phyloP scores from a whole-genome alignment of 2,797 vertebrate genomes.

The Hafferia zeledoni region DNA sequence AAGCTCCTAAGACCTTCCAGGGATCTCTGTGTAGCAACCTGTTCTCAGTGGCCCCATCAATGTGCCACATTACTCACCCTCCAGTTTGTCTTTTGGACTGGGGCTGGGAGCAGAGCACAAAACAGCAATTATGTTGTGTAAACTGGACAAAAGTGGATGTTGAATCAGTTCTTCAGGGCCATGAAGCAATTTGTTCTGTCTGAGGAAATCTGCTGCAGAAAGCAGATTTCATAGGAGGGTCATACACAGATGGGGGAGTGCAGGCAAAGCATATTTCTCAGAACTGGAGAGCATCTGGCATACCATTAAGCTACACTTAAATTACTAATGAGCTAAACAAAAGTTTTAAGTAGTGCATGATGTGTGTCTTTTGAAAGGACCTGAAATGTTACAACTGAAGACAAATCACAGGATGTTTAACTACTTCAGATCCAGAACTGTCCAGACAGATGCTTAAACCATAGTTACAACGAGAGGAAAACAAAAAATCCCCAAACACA shows the following conservation, averaged over 20 bases:
- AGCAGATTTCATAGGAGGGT: conserved; percentile 35
- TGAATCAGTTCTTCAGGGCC: neutral
- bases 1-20: neutral
- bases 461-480: neutral
- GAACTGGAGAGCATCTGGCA: conserved; percentile 55
- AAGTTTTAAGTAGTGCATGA: conserved; percentile 29
- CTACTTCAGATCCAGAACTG: neutral
- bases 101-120: neutral
- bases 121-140: neutral
- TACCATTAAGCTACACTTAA: neutral
- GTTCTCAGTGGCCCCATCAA: neutral
- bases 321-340: conserved; percentile 53
- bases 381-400: conserved; percentile 9
- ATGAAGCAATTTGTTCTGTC: neutral
- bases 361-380: conserved; percentile 2
- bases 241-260: conserved; percentile 8
- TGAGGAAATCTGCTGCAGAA: conserved; percentile 21
- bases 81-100: neutral
- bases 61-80: neutral
- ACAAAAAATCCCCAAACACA: neutral
- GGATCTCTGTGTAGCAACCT: neutral
- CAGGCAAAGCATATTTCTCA: conserved; percentile 28
- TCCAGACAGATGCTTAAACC: neutral
- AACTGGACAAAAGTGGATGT: neutral
- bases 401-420: neutral